phyloP scores from a whole-genome alignment of 2,888 invertebrate genomes.

The Exephanes ischioxanthus region DNA sequence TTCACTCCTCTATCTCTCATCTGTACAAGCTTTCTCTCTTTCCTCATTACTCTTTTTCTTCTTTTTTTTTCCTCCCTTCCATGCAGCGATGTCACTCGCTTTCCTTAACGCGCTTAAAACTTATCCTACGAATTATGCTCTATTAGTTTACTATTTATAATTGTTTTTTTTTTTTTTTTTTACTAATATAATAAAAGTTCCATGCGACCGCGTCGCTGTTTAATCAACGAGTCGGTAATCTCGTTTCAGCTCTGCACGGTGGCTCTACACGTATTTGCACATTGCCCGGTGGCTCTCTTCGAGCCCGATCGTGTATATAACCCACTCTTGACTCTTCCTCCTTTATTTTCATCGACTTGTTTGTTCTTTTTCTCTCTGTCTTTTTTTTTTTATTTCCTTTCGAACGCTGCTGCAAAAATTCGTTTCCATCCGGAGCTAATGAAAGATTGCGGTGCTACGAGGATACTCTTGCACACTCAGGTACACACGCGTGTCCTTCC shows the following conservation, averaged over 20 bases:
- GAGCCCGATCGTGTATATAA: constrained; percentile 35
- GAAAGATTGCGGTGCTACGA: constrained; percentile 23
- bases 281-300: constrained; percentile 67
- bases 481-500: constrained; percentile 40
- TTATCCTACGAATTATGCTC: constrained; percentile 52
- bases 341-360: background rate
- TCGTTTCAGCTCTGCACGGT: constrained; percentile 52
- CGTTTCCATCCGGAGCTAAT: constrained; percentile 19
- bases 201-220: constrained; percentile 42
- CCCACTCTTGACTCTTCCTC: constrained; percentile 42
- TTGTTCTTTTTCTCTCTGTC: background rate
- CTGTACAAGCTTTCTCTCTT: constrained; percentile 35
- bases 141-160: constrained; percentile 56
- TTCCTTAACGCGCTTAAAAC: constrained; percentile 30
- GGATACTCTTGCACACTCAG: constrained; percentile 29
- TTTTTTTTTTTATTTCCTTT: constrained; percentile 1
- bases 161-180: constrained; percentile 12
- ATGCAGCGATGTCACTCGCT: constrained; percentile 20
- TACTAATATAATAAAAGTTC: constrained; percentile 56
- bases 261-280: constrained; percentile 65
- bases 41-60: constrained; percentile 13
- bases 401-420: constrained; percentile 3
- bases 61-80: constrained; percentile 25
- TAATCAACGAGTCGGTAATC: constrained; percentile 46
- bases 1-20: constrained; percentile 34